Base-by-base conservation (phyloP, 1,140 invertebrate genomes). In the Diabrotica virgifera region DNA sequence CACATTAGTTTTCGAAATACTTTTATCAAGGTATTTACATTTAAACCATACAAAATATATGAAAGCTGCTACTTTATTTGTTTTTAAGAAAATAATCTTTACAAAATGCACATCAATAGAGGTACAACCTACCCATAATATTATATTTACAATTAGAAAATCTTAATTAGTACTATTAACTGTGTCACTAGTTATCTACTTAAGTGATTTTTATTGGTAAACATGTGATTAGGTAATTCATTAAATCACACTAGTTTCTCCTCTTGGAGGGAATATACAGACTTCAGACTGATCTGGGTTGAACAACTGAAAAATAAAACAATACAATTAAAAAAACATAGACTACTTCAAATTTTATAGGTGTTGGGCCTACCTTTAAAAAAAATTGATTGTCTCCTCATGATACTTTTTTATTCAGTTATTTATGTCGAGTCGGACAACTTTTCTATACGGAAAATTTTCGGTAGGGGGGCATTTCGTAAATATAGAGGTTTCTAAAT, bases 231-330 rank as follows among this genome's bases (percentile, higher is more conserved):
- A 46, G 40, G 40, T 46, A 46, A 46, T 46, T 46, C 2, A 4
- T n/a, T 3, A 46, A 46, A 46, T 46, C 40, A 46, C 40, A 46
- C 40, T 46, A n/a, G 4, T 46, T 46, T n/a, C 8, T 10, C 40
- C 40, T 46, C 40, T 24, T 24, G 24, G 24, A 24, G 24, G 24
- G 24, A 46, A 57, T 82, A 80, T 50, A 79, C 79, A 64, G 77
- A 80, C 36, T 77, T 76, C 37, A 77, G 65, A 85, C 80, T 40
- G 86, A 88, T 74, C 86, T 83, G 69, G 87, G 86, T 72, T 88
- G 86, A 24, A 88, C 82, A 77, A 83, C 87, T 88, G 78, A 9
- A 80, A 76, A 59, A 65, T 13, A 24, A 60, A 51, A 7, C 51
- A 53, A 53, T 5, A 24, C 12, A 10, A 46, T 46, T 46, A 46